Base-by-base conservation (phyloP, 1,140 invertebrate species). In the Neotoxoptera formosana region DNA sequence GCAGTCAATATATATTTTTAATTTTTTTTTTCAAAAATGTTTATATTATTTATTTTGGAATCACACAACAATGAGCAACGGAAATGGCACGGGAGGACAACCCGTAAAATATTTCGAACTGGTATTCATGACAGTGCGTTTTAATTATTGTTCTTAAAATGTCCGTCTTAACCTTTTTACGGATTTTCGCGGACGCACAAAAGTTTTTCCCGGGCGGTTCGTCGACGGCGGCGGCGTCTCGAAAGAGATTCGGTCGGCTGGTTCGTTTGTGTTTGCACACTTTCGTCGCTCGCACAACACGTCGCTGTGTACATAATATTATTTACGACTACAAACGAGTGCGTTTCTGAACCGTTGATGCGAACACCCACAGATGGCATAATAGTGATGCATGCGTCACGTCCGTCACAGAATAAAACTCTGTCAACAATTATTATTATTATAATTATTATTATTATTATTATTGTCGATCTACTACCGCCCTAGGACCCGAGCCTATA, bases 281-380 rank as follows among this genome's bases (percentile, higher is more conserved):
- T 86, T 86, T 86, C 45, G 45, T 86, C 84, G 23, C 83, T 8
- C 60, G n/a, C n/a, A n/a, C 60, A 67, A 76, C 30, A 76, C 60
- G 20, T 67, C 30, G 60, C 60, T 76, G 60, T 76, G 60, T 76
- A 76, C 60, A 76, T n/a, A 34, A 76, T n/a, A 34, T 17, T 86
- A 47, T 47, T 47, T n/a, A 76, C 60, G 30, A n/a, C 17, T 86
- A 41, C 41, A 47, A 11, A 25, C 25, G 11, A 17, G 47, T 45
- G 25, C 84, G 41, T 86, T 86, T 86, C 84, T 47, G 84, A 47
- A n/a, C 84, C 84, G 1, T 47, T 86, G 84, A 47, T 47, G 84
- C 45, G 83, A 41, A 86, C 23, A 9, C 83, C 83, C 83, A 47
- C 84, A 47, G 84, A 86, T 86, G 84, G 84, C 41, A 86, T 30